Conservation (phyloP, 2,113 vertebrate species). For the Engystomops pustulosus region DNA sequence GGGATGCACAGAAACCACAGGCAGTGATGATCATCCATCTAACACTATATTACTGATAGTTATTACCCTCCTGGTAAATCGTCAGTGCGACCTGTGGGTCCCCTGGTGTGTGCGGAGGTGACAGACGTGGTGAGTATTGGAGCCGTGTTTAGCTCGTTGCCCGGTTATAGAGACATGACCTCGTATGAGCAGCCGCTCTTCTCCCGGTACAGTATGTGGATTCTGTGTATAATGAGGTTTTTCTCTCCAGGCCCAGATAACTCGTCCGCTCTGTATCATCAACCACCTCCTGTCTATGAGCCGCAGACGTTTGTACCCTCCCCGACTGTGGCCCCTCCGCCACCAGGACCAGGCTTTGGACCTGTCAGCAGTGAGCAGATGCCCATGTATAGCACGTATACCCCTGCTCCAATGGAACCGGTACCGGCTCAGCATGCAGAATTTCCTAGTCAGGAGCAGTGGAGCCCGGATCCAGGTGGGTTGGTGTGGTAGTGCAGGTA, state of each 20-base stretch:
- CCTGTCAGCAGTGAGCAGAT: conserved; percentile 71
- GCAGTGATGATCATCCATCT: too few species aligned
- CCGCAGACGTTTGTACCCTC: conserved; percentile 64
- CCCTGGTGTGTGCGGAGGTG: too few species aligned
- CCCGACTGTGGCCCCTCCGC: conserved; percentile 40
- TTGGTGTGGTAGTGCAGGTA: too few species aligned
- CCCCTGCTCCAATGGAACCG: conserved; percentile 66
- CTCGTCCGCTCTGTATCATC: conserved; percentile 63
- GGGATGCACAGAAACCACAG: too few species aligned
- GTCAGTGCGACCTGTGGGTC: too few species aligned
- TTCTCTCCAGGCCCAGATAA: conserved; percentile 45
- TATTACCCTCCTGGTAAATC: too few species aligned
- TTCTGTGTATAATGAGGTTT: neutral
- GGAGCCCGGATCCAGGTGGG: conserved; percentile 71
- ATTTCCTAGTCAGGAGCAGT: conserved; percentile 64
- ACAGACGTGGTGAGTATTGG: too few species aligned
- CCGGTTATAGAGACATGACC: neutral
- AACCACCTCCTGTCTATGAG: conserved; percentile 62
- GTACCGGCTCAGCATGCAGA: conserved; percentile 63
- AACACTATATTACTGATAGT: too few species aligned
- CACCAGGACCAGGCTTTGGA: conserved; percentile 67
- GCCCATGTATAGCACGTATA: conserved; percentile 68
- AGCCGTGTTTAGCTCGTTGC: too few species aligned
- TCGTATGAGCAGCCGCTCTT: too few species aligned
- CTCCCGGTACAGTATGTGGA: neutral